Base-by-base conservation (phyloP, 2,888 invertebrate species). In the Furcula furcula region DNA sequence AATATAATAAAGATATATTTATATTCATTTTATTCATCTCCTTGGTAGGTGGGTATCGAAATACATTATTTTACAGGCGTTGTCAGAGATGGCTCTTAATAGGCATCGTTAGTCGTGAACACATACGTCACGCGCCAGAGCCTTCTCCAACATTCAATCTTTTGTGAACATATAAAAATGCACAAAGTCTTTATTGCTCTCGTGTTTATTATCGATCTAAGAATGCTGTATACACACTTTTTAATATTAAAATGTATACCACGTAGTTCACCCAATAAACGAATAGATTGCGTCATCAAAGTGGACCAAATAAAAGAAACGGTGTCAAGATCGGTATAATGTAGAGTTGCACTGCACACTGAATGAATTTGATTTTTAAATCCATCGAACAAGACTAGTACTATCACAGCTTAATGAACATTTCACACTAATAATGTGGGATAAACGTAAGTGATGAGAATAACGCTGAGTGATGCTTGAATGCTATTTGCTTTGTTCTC, bases 361-460 rank as follows among this genome's bases (percentile, higher is more conserved):
- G n/a, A 27, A 39, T 33, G 30, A 3, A 28, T 50, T 52, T 34
- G 50, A 49, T 45, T 57, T 49, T 62, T 44, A 54, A 59, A 65
- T 62, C 55, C 50, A 36, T 46, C 35, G 36, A 26, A 65, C n/a
- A n/a, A n/a, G n/a, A 75, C 69, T 58, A 62, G 58, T 41, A 55
- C 63, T 46, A 58, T 55, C 35, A 80, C 75, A 54, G 72, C 40
- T 55, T 14, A 26, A 46, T 75, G 76, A 80, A 78, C 55, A 72
- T 36, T 23, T 11, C 2, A 10, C 23, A 6, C 1, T 23, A n/a
- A n/a, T n/a, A 6, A 4, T 20, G 3, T 7, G n/a, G n/a, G 20
- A 9, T n/a, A 2, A 2, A 20, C 20, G 11, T 22, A 10, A 10
- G 22, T 3, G 11, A 2, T n/a, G 22, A 22, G 11, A 9, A 22